Evolutionary conservation across 2,888 invertebrate genomes (phyloP).

Genomic region (Dione vanillae): DNA sequence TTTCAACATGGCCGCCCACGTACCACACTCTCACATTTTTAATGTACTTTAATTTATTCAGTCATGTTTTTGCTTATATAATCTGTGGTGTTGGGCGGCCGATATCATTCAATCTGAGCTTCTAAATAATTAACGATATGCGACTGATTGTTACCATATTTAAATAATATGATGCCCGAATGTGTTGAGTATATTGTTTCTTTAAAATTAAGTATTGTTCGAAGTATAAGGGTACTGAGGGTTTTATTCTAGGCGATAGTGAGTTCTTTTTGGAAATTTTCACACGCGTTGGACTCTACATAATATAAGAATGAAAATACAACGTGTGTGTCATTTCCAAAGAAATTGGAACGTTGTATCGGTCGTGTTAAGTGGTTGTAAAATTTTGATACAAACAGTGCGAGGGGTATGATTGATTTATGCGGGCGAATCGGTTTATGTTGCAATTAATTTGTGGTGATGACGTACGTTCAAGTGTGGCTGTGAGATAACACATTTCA

Average conservation of each 20-base stretch:
- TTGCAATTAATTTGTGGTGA: conserved; percentile 26
- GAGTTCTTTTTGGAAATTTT: conserved; percentile 10
- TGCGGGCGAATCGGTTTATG: conserved; percentile 21
- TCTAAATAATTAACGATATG: conserved; percentile 56
- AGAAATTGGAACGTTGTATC: conserved; percentile 15
- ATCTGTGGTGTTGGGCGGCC: conserved; percentile 26
- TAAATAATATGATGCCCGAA: conserved; percentile 39
- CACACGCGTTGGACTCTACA: conserved; percentile 2
- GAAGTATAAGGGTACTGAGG: conserved; percentile 26
- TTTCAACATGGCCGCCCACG: conserved; percentile 27
- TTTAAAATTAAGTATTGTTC: conserved; percentile 22
- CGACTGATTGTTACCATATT: conserved; percentile 63
- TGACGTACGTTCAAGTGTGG: conserved; percentile 9
- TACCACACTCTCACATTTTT: conserved; percentile 8
- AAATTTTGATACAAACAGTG: conserved; percentile 28
- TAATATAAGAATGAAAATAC: no score
- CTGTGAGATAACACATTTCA: conserved; percentile 31
- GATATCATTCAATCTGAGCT: conserved; percentile 55
- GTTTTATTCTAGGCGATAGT: conserved; percentile 20
- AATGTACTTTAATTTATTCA: conserved; percentile 3
- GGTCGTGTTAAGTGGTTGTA: conserved; percentile 34
- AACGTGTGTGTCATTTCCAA: background rate
- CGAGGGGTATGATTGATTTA: conserved; percentile 5
- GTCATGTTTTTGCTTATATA: conserved; percentile 7
- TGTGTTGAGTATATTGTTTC: conserved; percentile 21